Conservation (phyloP, 2,113 vertebrate genomes). For the Semicossyphus pulcher region DNA sequence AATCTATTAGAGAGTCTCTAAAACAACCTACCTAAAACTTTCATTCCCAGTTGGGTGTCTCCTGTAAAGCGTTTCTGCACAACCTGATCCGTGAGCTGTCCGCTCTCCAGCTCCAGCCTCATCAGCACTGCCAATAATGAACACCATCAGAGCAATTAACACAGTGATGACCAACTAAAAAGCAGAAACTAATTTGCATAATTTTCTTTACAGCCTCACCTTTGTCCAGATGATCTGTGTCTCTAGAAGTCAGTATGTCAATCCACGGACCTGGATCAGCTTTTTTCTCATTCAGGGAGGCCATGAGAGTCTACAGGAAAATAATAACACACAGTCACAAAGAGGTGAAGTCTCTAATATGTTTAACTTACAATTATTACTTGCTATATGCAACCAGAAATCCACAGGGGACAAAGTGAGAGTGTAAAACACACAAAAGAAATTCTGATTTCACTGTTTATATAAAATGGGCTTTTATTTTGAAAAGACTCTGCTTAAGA, state of each 20-base stretch:
- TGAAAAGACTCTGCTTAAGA: too few species aligned
- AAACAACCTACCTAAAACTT: constrained; percentile 66
- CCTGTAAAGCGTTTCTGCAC: constrained; percentile 76
- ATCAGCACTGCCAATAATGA: constrained; percentile 64
- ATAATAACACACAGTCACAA: background rate
- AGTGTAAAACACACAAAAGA: too few species aligned
- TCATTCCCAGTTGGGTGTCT: constrained; percentile 73
- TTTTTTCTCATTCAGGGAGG: constrained; percentile 73
- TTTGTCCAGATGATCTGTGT: constrained; percentile 66
- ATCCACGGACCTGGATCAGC: constrained; percentile 70
- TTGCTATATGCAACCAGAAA: too few species aligned
- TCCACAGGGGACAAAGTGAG: too few species aligned
- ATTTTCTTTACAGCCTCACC: constrained; percentile 49
- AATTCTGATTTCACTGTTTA: too few species aligned
- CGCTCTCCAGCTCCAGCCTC: constrained; percentile 63
- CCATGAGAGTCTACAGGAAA: constrained; percentile 60
- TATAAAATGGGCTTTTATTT: too few species aligned
- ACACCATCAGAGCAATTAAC: background rate
- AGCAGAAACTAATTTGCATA: background rate
- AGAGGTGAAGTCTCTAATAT: background rate
- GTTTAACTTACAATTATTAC: background rate
- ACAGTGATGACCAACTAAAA: background rate
- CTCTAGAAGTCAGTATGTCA: constrained; percentile 73
- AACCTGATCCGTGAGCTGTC: constrained; percentile 46
- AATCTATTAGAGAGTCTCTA: background rate